These are phyloP conservation scores for Opisthograptis luteolata DNA, from an alignment of 2,888 invertebrate species.

Conservation along the genomic window DNA sequence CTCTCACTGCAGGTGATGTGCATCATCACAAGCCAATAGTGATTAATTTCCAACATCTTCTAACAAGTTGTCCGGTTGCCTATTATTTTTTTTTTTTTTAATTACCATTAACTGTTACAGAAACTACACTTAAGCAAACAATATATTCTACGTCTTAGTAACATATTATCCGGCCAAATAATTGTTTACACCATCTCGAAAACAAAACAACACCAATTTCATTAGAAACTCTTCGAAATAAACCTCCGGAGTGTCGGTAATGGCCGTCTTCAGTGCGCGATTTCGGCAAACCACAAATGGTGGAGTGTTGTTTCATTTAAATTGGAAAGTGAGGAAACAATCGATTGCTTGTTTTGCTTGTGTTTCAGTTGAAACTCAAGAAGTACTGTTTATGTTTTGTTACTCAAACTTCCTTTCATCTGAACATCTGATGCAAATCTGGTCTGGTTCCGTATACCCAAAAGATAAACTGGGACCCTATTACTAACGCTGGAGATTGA, in stretches of 20 bases:
- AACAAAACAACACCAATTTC: conserved; percentile 1
- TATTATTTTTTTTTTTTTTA: too few relatives aligned
- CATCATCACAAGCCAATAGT: too few relatives aligned
- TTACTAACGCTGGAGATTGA: too few relatives aligned
- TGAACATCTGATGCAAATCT: too few relatives aligned
- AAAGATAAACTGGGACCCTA: too few relatives aligned
- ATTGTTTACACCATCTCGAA: neutral
- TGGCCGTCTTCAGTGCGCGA: conserved; percentile 3
- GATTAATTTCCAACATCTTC: too few relatives aligned
- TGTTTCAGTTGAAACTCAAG: neutral
- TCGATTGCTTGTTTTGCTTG: conserved; percentile 4
- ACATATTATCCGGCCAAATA: neutral
- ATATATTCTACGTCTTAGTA: too few relatives aligned
- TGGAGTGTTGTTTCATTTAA: conserved; percentile 13
- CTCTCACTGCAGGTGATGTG: too few relatives aligned
- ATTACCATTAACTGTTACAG: too few relatives aligned
- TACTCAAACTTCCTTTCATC: neutral
- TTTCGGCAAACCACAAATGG: conserved; percentile 15
- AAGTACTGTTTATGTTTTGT: neutral
- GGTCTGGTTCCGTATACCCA: too few relatives aligned
- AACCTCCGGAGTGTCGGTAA: conserved; percentile 10
- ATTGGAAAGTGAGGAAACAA: conserved; percentile 13
- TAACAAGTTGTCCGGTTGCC: too few relatives aligned
- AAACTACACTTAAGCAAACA: too few relatives aligned
- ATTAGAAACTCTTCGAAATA: conserved; percentile 2